Conservation (phyloP, 1,140 invertebrate genomes). For the Mylabris phalerata region DNA sequence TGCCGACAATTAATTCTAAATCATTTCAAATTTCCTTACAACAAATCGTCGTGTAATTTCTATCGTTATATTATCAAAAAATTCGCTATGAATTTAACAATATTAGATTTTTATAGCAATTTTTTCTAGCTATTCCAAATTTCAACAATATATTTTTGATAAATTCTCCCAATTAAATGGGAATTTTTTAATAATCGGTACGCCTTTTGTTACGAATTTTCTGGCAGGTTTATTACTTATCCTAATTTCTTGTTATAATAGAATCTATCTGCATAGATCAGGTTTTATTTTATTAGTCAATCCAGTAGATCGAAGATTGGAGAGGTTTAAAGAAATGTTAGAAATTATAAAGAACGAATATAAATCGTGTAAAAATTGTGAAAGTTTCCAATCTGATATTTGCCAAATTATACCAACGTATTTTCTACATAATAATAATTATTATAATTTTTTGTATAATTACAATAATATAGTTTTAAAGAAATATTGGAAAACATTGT, state of each 20-base stretch:
- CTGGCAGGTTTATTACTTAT: constrained; percentile 29
- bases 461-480: constrained; percentile 8
- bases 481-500: not conserved
- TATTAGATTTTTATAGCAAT: constrained; percentile 17
- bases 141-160: constrained; percentile 25
- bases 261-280: constrained; percentile 16
- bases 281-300: constrained; percentile 23
- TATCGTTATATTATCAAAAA: not conserved
- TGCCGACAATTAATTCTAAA: constrained; percentile 10
- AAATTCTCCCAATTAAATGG: constrained; percentile 16
- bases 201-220: constrained; percentile 35
- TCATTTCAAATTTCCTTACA: constrained; percentile 3
- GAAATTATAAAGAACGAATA: constrained; percentile 13
- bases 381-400: constrained; percentile 6
- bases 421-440: constrained; percentile 9
- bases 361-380: not conserved
- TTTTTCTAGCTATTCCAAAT: constrained; percentile 17
- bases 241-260: constrained; percentile 22
- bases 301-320: not conserved
- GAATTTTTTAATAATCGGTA: constrained; percentile 28
- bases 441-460: constrained; percentile 12
- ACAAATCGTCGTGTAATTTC: not conserved
- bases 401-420: constrained; percentile 5
- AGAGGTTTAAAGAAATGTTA: constrained; percentile 10
- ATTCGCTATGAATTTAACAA: constrained; percentile 13